Evolutionary conservation across 2,797 vertebrate species (phyloP).

Genomic region (Myotis pilosus): DNA sequence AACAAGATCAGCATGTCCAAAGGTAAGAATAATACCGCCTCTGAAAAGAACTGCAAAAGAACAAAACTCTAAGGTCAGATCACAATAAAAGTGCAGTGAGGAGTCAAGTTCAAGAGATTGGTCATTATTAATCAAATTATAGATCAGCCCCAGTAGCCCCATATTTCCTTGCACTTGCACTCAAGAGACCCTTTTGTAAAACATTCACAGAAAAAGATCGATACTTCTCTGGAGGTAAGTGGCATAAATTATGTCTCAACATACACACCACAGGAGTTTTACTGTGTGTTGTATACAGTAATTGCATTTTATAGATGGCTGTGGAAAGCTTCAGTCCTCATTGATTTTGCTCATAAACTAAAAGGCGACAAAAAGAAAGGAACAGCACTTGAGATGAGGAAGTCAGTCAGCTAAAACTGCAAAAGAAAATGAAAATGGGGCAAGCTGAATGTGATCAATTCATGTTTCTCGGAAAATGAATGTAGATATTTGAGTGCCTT

Average conservation of each 20-base stretch:
- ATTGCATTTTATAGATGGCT: constrained; percentile 90
- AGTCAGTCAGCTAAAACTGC: constrained; percentile 85
- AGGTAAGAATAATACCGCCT: not conserved
- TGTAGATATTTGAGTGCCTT: constrained; percentile 79
- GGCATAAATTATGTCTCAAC: constrained; percentile 90
- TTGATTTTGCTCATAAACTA: constrained; percentile 92
- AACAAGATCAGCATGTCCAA: constrained; percentile 19
- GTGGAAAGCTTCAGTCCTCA: constrained; percentile 89
- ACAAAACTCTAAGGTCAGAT: constrained; percentile 59
- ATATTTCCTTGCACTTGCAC: constrained; percentile 83
- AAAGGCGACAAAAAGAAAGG: constrained; percentile 84
- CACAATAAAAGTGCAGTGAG: constrained; percentile 64
- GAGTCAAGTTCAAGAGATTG: constrained; percentile 82
- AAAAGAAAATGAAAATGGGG: constrained; percentile 83
- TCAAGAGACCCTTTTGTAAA: constrained; percentile 85
- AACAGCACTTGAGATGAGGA: constrained; percentile 83
- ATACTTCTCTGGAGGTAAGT: constrained; percentile 90
- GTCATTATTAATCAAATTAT: constrained; percentile 88
- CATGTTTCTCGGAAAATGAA: constrained; percentile 80
- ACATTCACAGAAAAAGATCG: constrained; percentile 88
- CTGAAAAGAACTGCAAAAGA: constrained; percentile 35
- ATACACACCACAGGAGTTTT: constrained; percentile 86
- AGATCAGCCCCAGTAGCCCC: constrained; percentile 84
- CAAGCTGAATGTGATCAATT: constrained; percentile 78
- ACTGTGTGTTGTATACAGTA: constrained; percentile 86